phyloP scores from a whole-genome alignment of 2,888 invertebrate genomes.

The Synergus umbraculus region DNA sequence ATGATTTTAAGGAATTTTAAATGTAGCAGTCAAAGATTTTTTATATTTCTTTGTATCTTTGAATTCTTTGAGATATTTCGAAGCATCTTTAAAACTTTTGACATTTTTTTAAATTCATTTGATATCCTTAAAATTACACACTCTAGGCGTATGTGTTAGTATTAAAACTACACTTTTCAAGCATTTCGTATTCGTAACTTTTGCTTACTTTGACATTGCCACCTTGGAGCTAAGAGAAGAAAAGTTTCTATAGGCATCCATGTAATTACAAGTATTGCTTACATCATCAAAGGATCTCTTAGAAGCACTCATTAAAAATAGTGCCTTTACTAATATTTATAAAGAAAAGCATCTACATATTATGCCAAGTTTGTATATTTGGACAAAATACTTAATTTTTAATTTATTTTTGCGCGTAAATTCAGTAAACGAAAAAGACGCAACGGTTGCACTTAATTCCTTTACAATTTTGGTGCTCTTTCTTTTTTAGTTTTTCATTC shows the following conservation, averaged over 20 bases:
- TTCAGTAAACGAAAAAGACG: not conserved
- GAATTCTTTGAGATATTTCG: no score
- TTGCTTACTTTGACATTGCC: constrained; percentile 15
- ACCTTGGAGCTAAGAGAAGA: constrained; percentile 8
- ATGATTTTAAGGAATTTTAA: no score
- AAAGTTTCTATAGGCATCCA: constrained; percentile 15
- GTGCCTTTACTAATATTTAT: not conserved
- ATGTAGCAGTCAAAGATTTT: no score
- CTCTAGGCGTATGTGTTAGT: accelerated
- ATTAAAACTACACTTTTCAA: constrained; percentile 8
- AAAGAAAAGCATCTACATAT: not conserved
- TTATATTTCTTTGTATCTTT: no score
- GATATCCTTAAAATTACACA: no score
- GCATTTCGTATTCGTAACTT: not conserved
- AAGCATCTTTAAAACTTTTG: no score
- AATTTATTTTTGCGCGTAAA: not conserved
- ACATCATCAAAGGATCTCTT: not conserved
- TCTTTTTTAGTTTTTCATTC: not conserved
- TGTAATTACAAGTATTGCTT: constrained; percentile 9
- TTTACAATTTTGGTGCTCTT: not conserved
- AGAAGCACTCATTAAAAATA: constrained; percentile 6
- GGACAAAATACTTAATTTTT: no score
- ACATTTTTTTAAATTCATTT: no score
- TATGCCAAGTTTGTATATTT: no score
- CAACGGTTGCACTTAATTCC: not conserved